Base-by-base conservation (phyloP, 2,797 vertebrate species). In the Myotis vivesi region DNA sequence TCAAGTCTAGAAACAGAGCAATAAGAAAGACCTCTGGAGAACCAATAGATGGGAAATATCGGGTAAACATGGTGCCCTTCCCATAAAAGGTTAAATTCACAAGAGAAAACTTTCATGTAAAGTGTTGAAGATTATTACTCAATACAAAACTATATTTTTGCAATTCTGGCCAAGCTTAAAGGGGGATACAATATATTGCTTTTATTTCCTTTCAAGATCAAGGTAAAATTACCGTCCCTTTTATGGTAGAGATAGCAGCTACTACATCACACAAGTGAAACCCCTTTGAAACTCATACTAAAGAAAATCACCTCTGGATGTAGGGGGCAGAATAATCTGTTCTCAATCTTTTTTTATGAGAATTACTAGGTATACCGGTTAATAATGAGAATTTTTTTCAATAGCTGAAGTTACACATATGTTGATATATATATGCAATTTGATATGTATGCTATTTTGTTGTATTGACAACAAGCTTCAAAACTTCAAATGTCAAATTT, bases 251-350 rank as follows among this genome's bases (percentile, higher is more conserved):
- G 36, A 41, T 53, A 36, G 22, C 28, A 84, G 76, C 41, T 79
- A 72, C 38, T n/a, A 41, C 1, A 25, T 17, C 12, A 86, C 11
- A 66, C 3, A 17, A n/a, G 92, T 2, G 30, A 91, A 85, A 92
- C 55, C n/a, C 49, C 68, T 87, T 46, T 79, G 69, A 93, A 95
- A 89, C 15, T 49, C 69, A 87, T 2, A 25, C 77, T 59, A 75
- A 85, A 88, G 81, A 90, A 88, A 94, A 94, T 36, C 46, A 77
- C n/a, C 62, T 44, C 64, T 66, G 41, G 77, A 91, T 25, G 28
- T 13, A 68, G n/a, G 71, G 7, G 28, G 82, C 64, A 46, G 36
- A 87, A 49, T 20, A 44, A 69, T 30, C 38, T 80, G 44, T 36
- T 91, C 15, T 57, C 28, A 79, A 69, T 53, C 10, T 77, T 77